A percentile compares a stretch with the other conserved stretches of the same genome.
These are phyloP conservation scores for Oryzias dopingdopingensis DNA, from an alignment of 2,797 vertebrate species.

Conservation along the genomic window DNA sequence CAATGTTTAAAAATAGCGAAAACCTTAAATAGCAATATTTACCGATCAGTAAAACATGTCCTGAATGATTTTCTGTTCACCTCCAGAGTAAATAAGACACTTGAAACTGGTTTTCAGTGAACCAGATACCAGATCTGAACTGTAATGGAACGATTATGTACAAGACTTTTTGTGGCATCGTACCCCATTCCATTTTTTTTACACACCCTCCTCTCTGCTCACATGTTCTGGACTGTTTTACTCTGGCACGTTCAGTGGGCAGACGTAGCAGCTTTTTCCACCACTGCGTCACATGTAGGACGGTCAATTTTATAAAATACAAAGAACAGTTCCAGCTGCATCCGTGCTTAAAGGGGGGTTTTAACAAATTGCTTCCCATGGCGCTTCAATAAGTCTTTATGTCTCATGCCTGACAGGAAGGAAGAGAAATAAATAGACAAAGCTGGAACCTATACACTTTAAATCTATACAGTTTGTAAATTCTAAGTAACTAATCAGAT, in stretches of 20 bases:
- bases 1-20: slow-evolving; percentile 58
- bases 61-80: slow-evolving; percentile 58
- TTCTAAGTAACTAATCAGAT: slow-evolving; percentile 6
- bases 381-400: slow-evolving; percentile 34
- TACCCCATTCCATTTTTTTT: slow-evolving; percentile 38
- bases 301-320: slow-evolving; percentile 34
- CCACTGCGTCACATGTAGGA: slow-evolving; percentile 27
- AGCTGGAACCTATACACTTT: slow-evolving; percentile 9
- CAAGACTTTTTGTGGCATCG: slow-evolving; percentile 54
- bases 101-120: slow-evolving; percentile 62
- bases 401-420: slow-evolving; percentile 63
- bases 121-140: slow-evolving; percentile 71
- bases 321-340: slow-evolving; percentile 25
- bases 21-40: slow-evolving; percentile 66
- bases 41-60: slow-evolving; percentile 55
- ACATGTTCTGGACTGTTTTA: slow-evolving; percentile 33
- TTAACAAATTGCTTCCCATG: slow-evolving; percentile 31
- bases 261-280: slow-evolving; percentile 34
- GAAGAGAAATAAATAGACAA: slow-evolving; percentile 52
- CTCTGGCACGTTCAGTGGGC: slow-evolving; percentile 70
- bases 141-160: slow-evolving; percentile 68
- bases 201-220: slow-evolving; percentile 43
- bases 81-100: slow-evolving; percentile 68
- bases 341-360: slow-evolving; percentile 58
- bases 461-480: slow-evolving; percentile 1